A percentile compares a stretch with the other conserved stretches of the same genome.
Evolutionary conservation across 2,888 invertebrate genomes (phyloP).

Genomic region (Embidobia sp.): DNA sequence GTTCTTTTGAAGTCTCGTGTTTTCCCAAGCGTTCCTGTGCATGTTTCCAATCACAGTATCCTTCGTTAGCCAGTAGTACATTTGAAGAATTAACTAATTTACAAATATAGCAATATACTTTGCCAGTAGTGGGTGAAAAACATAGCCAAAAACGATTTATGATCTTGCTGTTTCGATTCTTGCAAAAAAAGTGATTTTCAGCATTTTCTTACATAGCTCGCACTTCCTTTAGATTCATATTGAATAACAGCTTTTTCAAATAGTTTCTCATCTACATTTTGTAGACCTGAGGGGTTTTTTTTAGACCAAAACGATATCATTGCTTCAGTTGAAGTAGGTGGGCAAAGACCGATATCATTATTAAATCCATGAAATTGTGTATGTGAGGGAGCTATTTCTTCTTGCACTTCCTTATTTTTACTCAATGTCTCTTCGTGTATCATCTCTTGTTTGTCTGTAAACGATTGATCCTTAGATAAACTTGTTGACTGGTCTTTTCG

Average conservation of each 20-base stretch:
- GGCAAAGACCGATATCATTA: not conserved
- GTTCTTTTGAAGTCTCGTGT: not conserved
- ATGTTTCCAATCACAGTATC: conserved; percentile 8
- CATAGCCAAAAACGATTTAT: not conserved
- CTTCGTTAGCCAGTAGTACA: not conserved
- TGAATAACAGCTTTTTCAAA: not conserved
- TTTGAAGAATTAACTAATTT: not conserved
- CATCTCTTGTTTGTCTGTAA: too few relatives aligned
- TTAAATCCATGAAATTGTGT: too few relatives aligned
- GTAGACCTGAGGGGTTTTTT: not conserved
- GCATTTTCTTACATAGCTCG: not conserved
- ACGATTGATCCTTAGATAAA: too few relatives aligned
- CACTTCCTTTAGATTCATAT: not conserved
- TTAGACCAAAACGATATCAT: not conserved
- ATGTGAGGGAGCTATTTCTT: too few relatives aligned
- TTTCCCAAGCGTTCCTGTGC: not conserved
- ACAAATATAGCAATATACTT: not conserved
- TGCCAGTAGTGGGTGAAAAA: not conserved
- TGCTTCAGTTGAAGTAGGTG: not conserved
- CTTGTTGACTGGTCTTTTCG: too few relatives aligned
- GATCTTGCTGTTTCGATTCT: not conserved
- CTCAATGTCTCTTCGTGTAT: too few relatives aligned
- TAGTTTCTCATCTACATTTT: not conserved
- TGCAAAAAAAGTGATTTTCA: not conserved
- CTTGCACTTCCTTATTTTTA: too few relatives aligned